Evolutionary conservation across 2,888 invertebrate genomes (phyloP).

Genomic region (Clivina fossor): DNA sequence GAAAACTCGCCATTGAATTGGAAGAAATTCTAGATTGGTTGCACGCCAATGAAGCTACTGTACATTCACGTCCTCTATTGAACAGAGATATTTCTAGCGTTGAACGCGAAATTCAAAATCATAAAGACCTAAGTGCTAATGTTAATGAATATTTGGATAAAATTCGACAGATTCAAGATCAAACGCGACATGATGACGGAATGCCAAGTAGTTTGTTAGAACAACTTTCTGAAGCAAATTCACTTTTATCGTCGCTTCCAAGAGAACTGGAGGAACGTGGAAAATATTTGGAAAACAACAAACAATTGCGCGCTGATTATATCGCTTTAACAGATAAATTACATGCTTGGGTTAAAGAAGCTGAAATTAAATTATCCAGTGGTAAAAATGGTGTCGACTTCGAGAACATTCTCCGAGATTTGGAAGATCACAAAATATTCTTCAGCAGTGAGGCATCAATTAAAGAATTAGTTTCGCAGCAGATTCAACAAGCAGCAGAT

Average conservation of each 20-base stretch:
- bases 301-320: conserved; percentile 75
- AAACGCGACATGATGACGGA: conserved; percentile 72
- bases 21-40: conserved; percentile 81
- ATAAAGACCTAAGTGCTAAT: conserved; percentile 66
- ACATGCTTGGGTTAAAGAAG: conserved; percentile 81
- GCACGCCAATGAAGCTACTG: conserved; percentile 77
- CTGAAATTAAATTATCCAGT: conserved; percentile 73
- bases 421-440: conserved; percentile 86
- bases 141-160: conserved; percentile 71
- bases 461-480: conserved; percentile 76
- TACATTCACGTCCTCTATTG: conserved; percentile 80
- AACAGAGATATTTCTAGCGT: conserved; percentile 78
- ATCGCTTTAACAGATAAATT: conserved; percentile 75
- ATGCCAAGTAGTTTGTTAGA: conserved; percentile 80
- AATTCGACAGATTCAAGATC: conserved; percentile 69
- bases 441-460: conserved; percentile 78
- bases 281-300: conserved; percentile 77
- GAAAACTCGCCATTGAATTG: conserved; percentile 80
- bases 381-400: conserved; percentile 87
- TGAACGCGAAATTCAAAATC: conserved; percentile 77
- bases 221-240: conserved; percentile 82
- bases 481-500: conserved; percentile 81
- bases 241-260: conserved; percentile 75
- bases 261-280: conserved; percentile 78
- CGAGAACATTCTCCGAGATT: conserved; percentile 76